Evolutionary conservation across 2,888 invertebrate genomes (phyloP).

Genomic region (Conus canariensis): DNA sequence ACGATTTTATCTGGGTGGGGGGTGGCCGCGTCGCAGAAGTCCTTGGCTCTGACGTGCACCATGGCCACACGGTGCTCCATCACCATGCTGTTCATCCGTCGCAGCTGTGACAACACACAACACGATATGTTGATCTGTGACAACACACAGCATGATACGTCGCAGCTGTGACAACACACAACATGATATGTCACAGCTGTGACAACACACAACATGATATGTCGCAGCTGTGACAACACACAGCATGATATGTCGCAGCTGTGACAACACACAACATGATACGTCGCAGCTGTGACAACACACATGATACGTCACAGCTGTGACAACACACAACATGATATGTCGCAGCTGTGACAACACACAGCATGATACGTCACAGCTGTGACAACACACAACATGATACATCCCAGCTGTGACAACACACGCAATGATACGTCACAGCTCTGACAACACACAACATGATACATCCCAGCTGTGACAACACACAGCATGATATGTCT

Average conservation of each 20-base stretch:
- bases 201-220: too few species aligned
- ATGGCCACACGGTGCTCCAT: conserved; percentile 69
- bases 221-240: background rate
- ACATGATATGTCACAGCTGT: too few species aligned
- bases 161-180: background rate
- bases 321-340: too few species aligned
- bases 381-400: conserved; percentile 50
- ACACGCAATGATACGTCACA: conserved; percentile 59
- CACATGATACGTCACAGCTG: background rate
- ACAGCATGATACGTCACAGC: background rate
- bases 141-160: too few species aligned
- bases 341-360: too few species aligned
- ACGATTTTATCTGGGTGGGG: conserved; percentile 73
- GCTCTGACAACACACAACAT: conserved; percentile 57
- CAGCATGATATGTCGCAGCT: background rate
- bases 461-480: background rate
- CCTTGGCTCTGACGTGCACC: conserved; percentile 67
- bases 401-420: conserved; percentile 52
- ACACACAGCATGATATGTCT: too few species aligned
- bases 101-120: conserved; percentile 59
- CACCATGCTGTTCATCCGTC: conserved; percentile 73
- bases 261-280: conserved; percentile 53
- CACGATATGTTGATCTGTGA: background rate
- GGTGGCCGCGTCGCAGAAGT: conserved; percentile 68
- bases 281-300: conserved; percentile 62